Base-by-base conservation (phyloP, 2,797 vertebrate species). In the Scomberomorus guttatus region DNA sequence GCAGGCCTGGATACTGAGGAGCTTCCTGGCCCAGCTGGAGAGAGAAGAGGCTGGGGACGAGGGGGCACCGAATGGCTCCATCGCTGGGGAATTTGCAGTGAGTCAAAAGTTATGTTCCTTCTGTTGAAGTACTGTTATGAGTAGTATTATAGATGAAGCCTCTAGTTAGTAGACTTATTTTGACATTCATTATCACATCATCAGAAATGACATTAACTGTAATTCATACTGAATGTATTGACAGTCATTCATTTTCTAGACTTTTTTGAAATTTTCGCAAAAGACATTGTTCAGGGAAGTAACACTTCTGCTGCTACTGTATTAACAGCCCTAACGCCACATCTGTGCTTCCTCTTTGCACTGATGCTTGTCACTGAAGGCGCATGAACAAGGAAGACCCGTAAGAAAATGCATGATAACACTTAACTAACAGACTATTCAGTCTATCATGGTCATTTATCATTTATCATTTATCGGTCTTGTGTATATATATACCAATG, bases 1-100 rank as follows among this genome's bases (percentile, higher is more conserved):
- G 84, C 97, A 98, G 73, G 94, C 90, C 86, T 81, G 87, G 79
- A 93, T 96, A 88, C 93, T 99, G 90, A 96, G 87, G 72, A 89
- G 82, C 66, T 92, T 97, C 78, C 90, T 98, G 91, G 83, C 89
- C 17, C 94, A 94, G 77, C 91, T 94, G 75, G 92, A 87, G 72
- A 90, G 54, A 78, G 97, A 96, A 90, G 96, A 95, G 86, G 84
- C 87, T 9, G 93, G 39, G 87, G 96, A 93, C 56, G 82, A 89
- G 14, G 93, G 84, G 55, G 70, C 32, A 18, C 91, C 86, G 0
- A 85, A 93, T 5, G 89, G 94, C 63, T n/a, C n/a, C n/a, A 95
- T 97, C 39, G 81, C 83, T 3, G 89, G 59, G 55, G 95, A 96
- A 87, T 96, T 95, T 89, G 57, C 77, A 42, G 96, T 96, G 84